phyloP scores from a whole-genome alignment of 2,888 invertebrate genomes.

The Cryptophagus acutangulus region DNA sequence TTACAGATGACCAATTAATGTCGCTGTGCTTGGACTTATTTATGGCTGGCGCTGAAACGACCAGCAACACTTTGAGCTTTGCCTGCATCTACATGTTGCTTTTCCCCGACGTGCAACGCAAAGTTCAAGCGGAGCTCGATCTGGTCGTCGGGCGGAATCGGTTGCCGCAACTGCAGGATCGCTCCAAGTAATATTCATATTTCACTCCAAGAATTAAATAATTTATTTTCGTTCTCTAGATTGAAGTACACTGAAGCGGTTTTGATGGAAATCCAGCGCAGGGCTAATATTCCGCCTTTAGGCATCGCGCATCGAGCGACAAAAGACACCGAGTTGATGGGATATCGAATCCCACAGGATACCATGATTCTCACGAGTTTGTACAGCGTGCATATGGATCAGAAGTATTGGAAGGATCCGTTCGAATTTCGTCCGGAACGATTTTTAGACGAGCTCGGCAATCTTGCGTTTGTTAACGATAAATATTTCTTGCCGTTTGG shows the following conservation, averaged over 20 bases:
- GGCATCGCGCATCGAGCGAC: conserved; percentile 53
- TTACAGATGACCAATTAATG: conserved; percentile 46
- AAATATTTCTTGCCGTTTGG: conserved; percentile 62
- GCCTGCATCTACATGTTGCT: conserved; percentile 56
- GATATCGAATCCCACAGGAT: conserved; percentile 51
- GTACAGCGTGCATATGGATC: conserved; percentile 59
- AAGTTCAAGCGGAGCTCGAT: conserved; percentile 58
- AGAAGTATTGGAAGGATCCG: conserved; percentile 57
- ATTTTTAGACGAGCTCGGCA: conserved; percentile 56
- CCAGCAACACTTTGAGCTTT: conserved; percentile 59
- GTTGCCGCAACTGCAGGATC: conserved; percentile 54
- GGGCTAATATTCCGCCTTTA: conserved; percentile 51
- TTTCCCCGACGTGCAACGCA: conserved; percentile 54
- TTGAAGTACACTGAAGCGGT: conserved; percentile 48
- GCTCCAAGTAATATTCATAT: conserved; percentile 46
- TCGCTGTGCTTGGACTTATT: conserved; percentile 62
- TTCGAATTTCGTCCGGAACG: conserved; percentile 59
- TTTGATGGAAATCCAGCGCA: conserved; percentile 52
- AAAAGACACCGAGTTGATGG: conserved; percentile 46
- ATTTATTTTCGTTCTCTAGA: conserved; percentile 29
- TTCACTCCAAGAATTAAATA: conserved; percentile 3
- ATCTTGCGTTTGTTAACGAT: conserved; percentile 48
- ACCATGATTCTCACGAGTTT: conserved; percentile 57
- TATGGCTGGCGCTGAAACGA: conserved; percentile 67
- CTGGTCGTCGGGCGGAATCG: conserved; percentile 54